Evolutionary conservation across 1,140 invertebrate genomes (phyloP).

Genomic region (Drosophila kikkawai): DNA sequence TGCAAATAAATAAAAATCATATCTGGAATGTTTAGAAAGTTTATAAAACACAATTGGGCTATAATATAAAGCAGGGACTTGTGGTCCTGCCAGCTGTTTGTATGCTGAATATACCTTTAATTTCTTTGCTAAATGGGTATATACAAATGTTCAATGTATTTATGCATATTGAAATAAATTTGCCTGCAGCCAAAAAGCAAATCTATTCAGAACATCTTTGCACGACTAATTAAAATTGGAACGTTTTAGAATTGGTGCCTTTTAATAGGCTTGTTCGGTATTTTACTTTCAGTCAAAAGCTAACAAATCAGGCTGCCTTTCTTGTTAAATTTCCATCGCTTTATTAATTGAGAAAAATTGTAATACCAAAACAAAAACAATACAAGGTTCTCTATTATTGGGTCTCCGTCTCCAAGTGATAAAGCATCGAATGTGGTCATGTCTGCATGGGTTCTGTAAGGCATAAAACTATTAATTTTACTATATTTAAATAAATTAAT

Average conservation of each 20-base stretch:
- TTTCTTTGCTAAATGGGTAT: slow-evolving; percentile 9
- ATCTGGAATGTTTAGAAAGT: neutral
- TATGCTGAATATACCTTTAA: neutral
- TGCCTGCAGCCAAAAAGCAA: slow-evolving; percentile 60
- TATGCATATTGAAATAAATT: slow-evolving; percentile 68
- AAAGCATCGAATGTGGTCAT: neutral
- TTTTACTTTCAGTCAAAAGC: too few species aligned
- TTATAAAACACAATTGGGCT: neutral
- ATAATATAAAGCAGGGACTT: neutral
- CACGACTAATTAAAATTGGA: neutral
- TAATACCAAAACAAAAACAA: neutral
- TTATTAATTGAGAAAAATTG: neutral
- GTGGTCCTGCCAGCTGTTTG: neutral
- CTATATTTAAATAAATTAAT: too few species aligned
- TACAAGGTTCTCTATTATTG: neutral
- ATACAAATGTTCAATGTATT: slow-evolving; percentile 23
- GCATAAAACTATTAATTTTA: neutral
- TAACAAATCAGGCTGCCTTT: too few species aligned
- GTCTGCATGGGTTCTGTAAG: slow-evolving; percentile 11
- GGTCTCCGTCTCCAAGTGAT: neutral
- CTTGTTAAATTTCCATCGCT: slow-evolving; percentile 1
- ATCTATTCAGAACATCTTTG: slow-evolving; percentile 71
- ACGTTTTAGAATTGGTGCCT: neutral
- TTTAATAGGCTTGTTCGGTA: neutral
- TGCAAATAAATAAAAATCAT: neutral